A percentile compares a stretch with the other conserved stretches of the same genome.
phyloP scores from a whole-genome alignment of 2,797 vertebrate species.

The Notoglanidium macrostoma region DNA sequence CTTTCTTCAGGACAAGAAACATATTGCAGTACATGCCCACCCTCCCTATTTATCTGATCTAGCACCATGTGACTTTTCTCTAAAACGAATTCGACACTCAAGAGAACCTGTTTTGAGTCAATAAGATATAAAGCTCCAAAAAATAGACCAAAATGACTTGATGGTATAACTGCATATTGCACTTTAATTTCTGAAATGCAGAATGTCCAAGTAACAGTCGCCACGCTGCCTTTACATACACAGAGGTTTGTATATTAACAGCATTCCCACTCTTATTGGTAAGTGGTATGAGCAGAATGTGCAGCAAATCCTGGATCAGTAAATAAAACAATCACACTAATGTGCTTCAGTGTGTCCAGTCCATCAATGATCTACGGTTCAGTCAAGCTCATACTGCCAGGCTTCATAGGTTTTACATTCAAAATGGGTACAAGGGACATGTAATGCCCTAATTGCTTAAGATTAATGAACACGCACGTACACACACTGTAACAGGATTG shows the following conservation, averaged over 20 bases:
- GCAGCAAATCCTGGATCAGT: constrained; percentile 15
- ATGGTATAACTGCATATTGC: background rate
- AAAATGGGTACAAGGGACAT: background rate
- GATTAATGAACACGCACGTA: background rate
- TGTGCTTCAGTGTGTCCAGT: background rate
- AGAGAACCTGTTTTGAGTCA: no score
- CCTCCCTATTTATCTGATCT: no score
- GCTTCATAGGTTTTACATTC: constrained; percentile 20
- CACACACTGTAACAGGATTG: constrained; percentile 10
- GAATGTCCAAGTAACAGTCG: background rate
- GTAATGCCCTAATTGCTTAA: background rate
- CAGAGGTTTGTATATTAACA: background rate
- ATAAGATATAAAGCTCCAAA: background rate
- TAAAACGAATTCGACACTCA: no score
- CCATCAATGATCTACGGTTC: background rate
- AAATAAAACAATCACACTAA: background rate
- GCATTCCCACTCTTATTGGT: background rate
- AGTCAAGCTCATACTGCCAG: background rate
- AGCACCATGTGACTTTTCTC: no score
- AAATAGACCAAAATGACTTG: background rate
- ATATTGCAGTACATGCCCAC: no score
- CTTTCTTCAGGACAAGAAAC: no score
- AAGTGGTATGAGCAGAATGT: background rate
- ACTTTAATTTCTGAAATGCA: constrained; percentile 29
- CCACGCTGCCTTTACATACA: background rate